A percentile compares a stretch with the other conserved stretches of the same genome.
Evolutionary conservation across 2,797 vertebrate species (phyloP).

Genomic region (Peromyscus attwateri): DNA sequence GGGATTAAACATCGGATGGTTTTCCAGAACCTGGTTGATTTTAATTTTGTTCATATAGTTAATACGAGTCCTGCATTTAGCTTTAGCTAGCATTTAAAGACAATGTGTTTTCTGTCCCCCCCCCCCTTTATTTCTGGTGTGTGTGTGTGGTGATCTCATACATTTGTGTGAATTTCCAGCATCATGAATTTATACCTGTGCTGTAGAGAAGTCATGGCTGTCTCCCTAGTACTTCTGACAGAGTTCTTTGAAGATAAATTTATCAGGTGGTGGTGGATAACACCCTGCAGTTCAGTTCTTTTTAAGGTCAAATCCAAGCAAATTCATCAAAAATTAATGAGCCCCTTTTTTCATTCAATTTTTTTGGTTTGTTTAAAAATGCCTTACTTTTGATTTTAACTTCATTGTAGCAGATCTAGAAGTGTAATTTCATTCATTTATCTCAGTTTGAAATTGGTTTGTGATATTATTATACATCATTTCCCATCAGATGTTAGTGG

Average conservation of each 20-base stretch:
- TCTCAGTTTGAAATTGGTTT: neutral
- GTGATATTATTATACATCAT: neutral
- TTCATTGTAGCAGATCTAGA: neutral
- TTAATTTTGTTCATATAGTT: neutral
- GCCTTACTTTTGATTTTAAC: neutral
- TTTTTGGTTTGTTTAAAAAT: constrained; percentile 22
- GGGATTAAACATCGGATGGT: neutral
- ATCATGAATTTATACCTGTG: neutral
- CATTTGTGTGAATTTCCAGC: neutral
- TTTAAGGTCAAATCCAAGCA: neutral
- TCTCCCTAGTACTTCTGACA: neutral
- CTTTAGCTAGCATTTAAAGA: neutral
- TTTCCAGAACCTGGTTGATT: neutral
- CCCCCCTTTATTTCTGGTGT: too few relatives aligned
- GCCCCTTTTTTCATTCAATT: neutral
- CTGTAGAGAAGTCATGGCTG: neutral
- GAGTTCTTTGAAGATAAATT: constrained; percentile 12
- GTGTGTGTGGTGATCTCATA: neutral
- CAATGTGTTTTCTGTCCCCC: neutral
- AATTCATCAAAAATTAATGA: neutral
- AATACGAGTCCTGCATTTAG: neutral
- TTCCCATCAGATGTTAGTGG: neutral
- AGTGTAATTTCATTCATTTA: neutral
- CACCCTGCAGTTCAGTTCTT: neutral
- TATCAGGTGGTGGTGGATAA: neutral